Base-by-base conservation (phyloP, 2,797 vertebrate genomes). In the Notoglanidium macrostoma region DNA sequence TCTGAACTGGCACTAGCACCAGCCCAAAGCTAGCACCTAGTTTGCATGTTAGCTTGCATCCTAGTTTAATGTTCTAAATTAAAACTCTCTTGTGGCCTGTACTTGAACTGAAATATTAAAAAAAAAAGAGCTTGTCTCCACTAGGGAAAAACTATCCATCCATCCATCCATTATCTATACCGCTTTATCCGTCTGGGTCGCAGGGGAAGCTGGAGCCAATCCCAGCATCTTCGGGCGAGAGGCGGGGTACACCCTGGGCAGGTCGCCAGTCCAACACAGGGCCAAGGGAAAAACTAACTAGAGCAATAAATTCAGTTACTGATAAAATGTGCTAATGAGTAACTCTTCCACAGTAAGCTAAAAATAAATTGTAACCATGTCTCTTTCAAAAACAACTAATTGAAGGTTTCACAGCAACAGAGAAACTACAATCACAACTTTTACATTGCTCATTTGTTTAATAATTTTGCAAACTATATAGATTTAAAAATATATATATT, bases 11-110 rank as follows among this genome's bases (percentile, higher is more conserved):
- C 40, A 40, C 40, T 40, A 40, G 40, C 40, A 40, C 40, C 40
- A 40, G 3, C 40, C 40, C 40, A 40, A 40, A 40, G 40, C 40
- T 40, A 40, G 40, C 40, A 40, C 3, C 40, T 40, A 40, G 40
- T 40, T 40, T 40, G 40, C 40, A 40, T 74, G 72, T n/a, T 74
- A n/a, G n/a, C n/a, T n/a, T n/a, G n/a, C n/a, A n/a, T n/a, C n/a
- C n/a, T n/a, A n/a, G n/a, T n/a, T n/a, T n/a, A n/a, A n/a, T 74
- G 72, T n/a, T 74, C 44, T 49, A 49, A 74, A 74, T 26, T 26
- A 6, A 26, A 74, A 26, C 5, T 35, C 15, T 15, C 21, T 40
- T 40, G 40, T 3, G 40, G 40, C 40, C 40, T 40, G 40, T 40
- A 40, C 40, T 40, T 40, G 40, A 2, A 76, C 14, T 17, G 14